These are phyloP conservation scores for Pyxicephalus adspersus DNA, from an alignment of 2,113 vertebrate species.

Conservation along the genomic window DNA sequence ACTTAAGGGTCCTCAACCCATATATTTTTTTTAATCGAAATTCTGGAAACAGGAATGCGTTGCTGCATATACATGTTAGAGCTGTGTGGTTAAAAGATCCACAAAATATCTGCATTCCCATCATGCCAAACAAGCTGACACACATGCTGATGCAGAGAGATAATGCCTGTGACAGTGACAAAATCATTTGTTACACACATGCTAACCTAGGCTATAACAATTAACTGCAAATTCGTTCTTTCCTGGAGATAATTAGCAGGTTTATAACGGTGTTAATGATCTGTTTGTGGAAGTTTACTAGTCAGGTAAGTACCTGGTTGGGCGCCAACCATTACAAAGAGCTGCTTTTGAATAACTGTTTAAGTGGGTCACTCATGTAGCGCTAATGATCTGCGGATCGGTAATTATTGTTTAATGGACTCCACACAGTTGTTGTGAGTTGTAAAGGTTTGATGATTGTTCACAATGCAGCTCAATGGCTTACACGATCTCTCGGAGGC, in stretches of 20 bases:
- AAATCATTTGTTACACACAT: constrained; percentile 7
- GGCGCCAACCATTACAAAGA: constrained; percentile 20
- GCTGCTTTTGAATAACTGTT: constrained; percentile 20
- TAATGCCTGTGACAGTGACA: constrained; percentile 5
- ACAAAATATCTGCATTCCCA: background rate
- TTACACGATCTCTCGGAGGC: constrained; percentile 2
- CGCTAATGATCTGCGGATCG: constrained; percentile 41
- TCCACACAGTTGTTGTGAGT: constrained; percentile 27
- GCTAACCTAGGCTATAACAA: background rate
- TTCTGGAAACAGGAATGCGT: no score
- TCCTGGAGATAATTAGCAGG: constrained; percentile 35
- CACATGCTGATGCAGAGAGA: constrained; percentile 15
- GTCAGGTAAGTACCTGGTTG: constrained; percentile 40
- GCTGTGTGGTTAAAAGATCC: background rate
- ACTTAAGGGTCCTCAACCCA: no score
- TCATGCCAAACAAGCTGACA: constrained; percentile 18
- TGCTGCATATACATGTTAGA: background rate
- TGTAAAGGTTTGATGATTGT: constrained; percentile 27
- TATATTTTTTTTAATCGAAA: no score
- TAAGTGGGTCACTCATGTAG: constrained; percentile 11
- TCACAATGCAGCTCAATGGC: constrained; percentile 12
- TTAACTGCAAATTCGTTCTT: constrained; percentile 37
- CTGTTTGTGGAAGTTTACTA: constrained; percentile 47
- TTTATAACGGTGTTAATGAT: constrained; percentile 33
- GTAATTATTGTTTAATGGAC: constrained; percentile 52